These are phyloP conservation scores for Esox lucius DNA, from an alignment of 2,797 vertebrate genomes.

Conservation along the genomic window DNA sequence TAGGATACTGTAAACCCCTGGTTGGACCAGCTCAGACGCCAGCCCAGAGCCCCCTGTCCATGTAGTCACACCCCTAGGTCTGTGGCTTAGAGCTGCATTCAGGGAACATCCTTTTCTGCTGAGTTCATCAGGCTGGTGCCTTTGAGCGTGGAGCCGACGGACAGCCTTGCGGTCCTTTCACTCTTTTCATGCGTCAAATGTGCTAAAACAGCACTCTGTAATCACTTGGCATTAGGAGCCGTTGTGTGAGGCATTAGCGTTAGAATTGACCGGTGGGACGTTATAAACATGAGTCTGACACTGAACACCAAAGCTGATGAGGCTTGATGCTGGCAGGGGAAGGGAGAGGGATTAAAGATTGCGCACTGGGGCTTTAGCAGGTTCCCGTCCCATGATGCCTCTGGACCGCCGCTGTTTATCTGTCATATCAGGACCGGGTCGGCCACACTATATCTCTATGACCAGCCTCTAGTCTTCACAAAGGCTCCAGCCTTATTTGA, in stretches of 20 bases:
- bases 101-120: constrained; percentile 76
- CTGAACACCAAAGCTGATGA: constrained; percentile 80
- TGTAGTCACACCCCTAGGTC: constrained; percentile 48
- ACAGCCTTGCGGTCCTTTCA: constrained; percentile 70
- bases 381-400: constrained; percentile 61
- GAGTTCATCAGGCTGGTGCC: constrained; percentile 78
- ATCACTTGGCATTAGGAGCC: constrained; percentile 78
- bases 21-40: constrained; percentile 36
- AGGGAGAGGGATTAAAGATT: constrained; percentile 67
- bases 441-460: neutral
- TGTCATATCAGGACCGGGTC: constrained; percentile 11
- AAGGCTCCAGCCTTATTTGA: neutral
- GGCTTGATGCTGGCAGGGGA: constrained; percentile 77
- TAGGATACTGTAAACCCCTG: constrained; percentile 51
- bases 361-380: constrained; percentile 65
- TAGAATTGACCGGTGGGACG: constrained; percentile 74
- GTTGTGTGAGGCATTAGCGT: constrained; percentile 83
- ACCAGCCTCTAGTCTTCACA: neutral
- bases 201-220: constrained; percentile 81
- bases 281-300: constrained; percentile 79
- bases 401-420: constrained; percentile 53
- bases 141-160: constrained; percentile 72
- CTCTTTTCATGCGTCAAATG: constrained; percentile 76
- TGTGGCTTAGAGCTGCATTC: constrained; percentile 72
- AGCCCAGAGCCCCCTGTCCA: constrained; percentile 45